These are phyloP conservation scores for Phaonia tiefii DNA, from an alignment of 2,888 invertebrate genomes.

Conservation along the genomic window DNA sequence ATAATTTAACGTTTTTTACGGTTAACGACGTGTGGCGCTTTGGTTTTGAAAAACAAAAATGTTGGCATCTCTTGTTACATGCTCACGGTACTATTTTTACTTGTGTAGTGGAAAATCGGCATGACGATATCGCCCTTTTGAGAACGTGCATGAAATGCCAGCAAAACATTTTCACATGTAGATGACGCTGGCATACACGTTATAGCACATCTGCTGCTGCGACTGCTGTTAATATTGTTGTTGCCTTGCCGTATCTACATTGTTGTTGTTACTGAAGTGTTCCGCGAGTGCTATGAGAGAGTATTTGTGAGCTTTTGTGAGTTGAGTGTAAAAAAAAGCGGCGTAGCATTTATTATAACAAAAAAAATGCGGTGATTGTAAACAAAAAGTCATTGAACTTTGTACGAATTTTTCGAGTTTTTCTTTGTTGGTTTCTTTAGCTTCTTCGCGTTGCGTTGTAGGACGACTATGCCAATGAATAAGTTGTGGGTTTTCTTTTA, in stretches of 20 bases:
- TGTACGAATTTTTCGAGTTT: conserved; percentile 74
- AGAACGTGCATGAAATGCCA: no score
- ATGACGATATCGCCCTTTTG: background rate
- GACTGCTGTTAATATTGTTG: background rate
- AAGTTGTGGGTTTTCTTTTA: background rate
- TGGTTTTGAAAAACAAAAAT: no score
- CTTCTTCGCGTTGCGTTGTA: background rate
- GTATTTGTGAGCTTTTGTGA: conserved; percentile 21
- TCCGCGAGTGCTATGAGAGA: no score
- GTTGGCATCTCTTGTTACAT: no score
- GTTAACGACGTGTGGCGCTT: no score
- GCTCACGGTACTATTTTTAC: no score
- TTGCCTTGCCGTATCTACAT: background rate
- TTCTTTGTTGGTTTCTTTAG: conserved; percentile 38
- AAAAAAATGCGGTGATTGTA: conserved; percentile 53
- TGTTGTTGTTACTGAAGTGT: conserved; percentile 26
- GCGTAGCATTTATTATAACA: conserved; percentile 28
- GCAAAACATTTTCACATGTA: no score
- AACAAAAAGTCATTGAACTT: conserved; percentile 76
- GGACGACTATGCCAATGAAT: background rate
- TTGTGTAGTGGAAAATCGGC: no score
- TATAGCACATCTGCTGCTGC: background rate
- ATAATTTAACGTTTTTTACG: no score
- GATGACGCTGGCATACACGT: no score
- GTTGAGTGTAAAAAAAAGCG: conserved; percentile 35